Evolutionary conservation across 2,888 invertebrate genomes (phyloP).

Genomic region (Blastobasis adustella): DNA sequence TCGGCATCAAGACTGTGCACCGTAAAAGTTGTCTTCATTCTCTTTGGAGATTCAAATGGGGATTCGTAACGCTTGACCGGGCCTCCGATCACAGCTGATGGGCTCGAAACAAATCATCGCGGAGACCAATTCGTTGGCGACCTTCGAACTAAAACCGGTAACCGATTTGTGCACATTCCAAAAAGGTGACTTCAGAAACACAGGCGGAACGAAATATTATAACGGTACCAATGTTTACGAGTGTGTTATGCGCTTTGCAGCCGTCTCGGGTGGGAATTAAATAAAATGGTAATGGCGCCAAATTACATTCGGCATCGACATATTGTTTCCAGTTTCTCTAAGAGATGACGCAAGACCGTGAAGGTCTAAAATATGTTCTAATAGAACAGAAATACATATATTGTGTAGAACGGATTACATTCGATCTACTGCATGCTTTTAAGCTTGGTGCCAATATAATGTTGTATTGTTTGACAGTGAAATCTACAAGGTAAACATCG

Average conservation of each 20-base stretch:
- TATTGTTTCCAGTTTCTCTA: too few species aligned
- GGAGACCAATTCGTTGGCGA: constrained; percentile 14
- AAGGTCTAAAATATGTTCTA: too few species aligned
- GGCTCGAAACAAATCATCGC: constrained; percentile 9
- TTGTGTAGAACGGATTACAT: too few species aligned
- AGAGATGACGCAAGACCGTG: too few species aligned
- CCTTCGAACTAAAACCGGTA: constrained; percentile 13
- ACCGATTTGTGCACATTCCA: constrained; percentile 12
- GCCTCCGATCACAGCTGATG: constrained; percentile 2
- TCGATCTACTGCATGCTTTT: too few species aligned
- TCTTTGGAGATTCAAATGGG: neutral
- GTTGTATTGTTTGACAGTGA: too few species aligned
- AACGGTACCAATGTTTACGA: constrained; percentile 17
- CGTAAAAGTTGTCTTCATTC: neutral
- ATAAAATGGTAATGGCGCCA: constrained; percentile 23
- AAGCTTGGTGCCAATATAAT: too few species aligned
- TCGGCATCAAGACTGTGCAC: neutral
- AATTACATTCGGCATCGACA: constrained; percentile 15
- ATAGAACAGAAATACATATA: too few species aligned
- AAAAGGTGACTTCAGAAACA: constrained; percentile 9
- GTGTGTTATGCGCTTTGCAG: constrained; percentile 6
- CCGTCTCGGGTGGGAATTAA: constrained; percentile 13
- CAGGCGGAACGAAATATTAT: constrained; percentile 16
- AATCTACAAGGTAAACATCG: too few species aligned
- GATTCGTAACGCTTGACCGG: constrained; percentile 1